phyloP scores from a whole-genome alignment of 1,140 invertebrate species.

The Sipha flava region DNA sequence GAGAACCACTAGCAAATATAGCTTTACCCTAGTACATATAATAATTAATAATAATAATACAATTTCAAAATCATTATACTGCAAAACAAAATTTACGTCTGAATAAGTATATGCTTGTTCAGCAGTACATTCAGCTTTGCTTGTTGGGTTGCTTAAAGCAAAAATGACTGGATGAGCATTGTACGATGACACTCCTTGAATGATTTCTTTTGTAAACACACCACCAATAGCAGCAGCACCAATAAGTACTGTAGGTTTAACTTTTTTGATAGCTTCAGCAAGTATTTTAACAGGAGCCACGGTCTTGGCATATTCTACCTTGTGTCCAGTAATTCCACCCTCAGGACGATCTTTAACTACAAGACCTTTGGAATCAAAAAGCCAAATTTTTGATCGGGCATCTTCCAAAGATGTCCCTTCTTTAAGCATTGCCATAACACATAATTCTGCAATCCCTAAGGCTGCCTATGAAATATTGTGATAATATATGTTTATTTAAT shows the following conservation, averaged over 20 bases:
- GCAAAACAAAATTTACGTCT: constrained; percentile 50
- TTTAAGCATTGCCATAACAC: constrained; percentile 76
- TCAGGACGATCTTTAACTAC: constrained; percentile 67
- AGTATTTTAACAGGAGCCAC: constrained; percentile 60
- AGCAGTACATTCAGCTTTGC: constrained; percentile 95
- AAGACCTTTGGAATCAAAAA: constrained; percentile 64
- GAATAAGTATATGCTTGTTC: constrained; percentile 81
- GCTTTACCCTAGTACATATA: constrained; percentile 57
- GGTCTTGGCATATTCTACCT: constrained; percentile 65
- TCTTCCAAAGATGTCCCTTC: constrained; percentile 64
- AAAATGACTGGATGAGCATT: constrained; percentile 81
- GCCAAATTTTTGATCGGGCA: constrained; percentile 63
- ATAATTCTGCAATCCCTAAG: constrained; percentile 77
- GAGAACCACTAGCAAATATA: constrained; percentile 88
- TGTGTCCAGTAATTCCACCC: constrained; percentile 66
- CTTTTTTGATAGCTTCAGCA: constrained; percentile 61
- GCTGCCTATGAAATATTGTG: constrained; percentile 52
- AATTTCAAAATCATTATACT: neutral
- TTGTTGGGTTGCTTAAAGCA: constrained; percentile 92
- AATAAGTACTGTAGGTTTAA: constrained; percentile 80
- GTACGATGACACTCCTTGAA: constrained; percentile 69
- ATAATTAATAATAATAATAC: neutral
- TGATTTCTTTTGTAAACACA: constrained; percentile 76
- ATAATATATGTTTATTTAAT: neutral
- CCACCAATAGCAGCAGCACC: constrained; percentile 74